Base-by-base conservation (phyloP, 2,888 invertebrate species). In the Dioctria linearis region DNA sequence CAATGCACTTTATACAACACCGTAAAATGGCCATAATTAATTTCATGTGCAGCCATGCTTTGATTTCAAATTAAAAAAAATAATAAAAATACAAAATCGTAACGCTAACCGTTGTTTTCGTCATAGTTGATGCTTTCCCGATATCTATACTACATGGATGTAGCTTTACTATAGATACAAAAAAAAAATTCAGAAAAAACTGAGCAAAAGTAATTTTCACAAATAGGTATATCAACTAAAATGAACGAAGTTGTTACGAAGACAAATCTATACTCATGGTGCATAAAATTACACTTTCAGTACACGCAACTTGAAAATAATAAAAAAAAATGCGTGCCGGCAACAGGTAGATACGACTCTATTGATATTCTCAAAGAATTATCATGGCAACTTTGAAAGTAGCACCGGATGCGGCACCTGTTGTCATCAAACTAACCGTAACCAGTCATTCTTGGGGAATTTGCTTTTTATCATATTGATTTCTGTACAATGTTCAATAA, bases 381-480 rank as follows among this genome's bases (percentile, higher is more conserved):
- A 71, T 54, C 25, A 25, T 71, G 54, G 54, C 40, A 71, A 39
- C 54, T 11, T 54, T 71, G 54, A 71, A 71, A 54, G 37, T 46
- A 46, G 4, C 73, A 73, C 73, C 73, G 73, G 73, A 73, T 73
- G 57, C 59, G 42, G 37, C 73, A 57, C 73, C 73, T 73, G 57
- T 73, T 73, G 73, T 42, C 57, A 57, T 9, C 40, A 6, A 13
- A n/a, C 25, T 25, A 25, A 25, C 25, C 25, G 25, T 25, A 25
- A 25, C 40, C 5, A 54, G 54, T 54, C 73, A 57, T 51, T 42
- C 57, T 5, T 42, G 8, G 3, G 39, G 2, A 73, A 42, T 59
- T 73, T 73, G 57, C 25, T 73, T 57, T 57, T 73, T 57, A 42
- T 59, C 42, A n/a, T 13, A 73, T 73, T 13, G 73, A 73, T 73